Base-by-base conservation (phyloP, 2,888 invertebrate genomes). In the Alviniconcha strummeri region DNA sequence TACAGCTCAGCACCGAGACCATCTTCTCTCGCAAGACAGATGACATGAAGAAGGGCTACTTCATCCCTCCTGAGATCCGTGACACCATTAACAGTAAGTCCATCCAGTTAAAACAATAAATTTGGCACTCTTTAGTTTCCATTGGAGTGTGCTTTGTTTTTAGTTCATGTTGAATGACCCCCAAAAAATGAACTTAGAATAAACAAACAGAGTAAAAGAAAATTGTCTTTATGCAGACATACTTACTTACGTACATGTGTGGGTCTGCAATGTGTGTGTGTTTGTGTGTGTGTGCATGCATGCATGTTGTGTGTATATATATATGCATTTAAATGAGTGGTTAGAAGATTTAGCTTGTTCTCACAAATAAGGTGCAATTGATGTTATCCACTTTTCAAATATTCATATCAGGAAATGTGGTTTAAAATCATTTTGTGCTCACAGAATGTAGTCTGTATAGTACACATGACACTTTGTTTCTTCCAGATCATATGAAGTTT, bases 21-120 rank as follows among this genome's bases (percentile, higher is more conserved):
- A 96, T 97, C 92, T 97, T 97, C 94, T 96, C 96, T 88, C 96
- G 96, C 89, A 95, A 96, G 94, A 96, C 97, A 90, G 96, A 97
- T 95, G 98, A 98, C 94, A 98, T 98, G 98, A 97, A 96, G 95
- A 97, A 97, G 94, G 97, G 97, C 94, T 98, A 96, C 95, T 95
- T 97, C 93, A 96, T 96, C 94, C 97, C 97, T 94, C 96, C 96
- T 36, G 69, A 71, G 55, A 19, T 71, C 52, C 56, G 80, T 15
- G 4, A 77, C 77, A 60, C 17, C 9, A 60, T 77, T 60, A 77
- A 60, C 19, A 5, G 77, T 77, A 71, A 71, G 71, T n/a, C 4
- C 71, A 19, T 36, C 36, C 0, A 36, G 36, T 36, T 36, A 36
- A 36, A 36, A 36, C 36, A 36, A 36, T 36, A 64, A 64, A 64